phyloP scores from a whole-genome alignment of 2,113 vertebrate species.

The Dasypus novemcinctus region DNA sequence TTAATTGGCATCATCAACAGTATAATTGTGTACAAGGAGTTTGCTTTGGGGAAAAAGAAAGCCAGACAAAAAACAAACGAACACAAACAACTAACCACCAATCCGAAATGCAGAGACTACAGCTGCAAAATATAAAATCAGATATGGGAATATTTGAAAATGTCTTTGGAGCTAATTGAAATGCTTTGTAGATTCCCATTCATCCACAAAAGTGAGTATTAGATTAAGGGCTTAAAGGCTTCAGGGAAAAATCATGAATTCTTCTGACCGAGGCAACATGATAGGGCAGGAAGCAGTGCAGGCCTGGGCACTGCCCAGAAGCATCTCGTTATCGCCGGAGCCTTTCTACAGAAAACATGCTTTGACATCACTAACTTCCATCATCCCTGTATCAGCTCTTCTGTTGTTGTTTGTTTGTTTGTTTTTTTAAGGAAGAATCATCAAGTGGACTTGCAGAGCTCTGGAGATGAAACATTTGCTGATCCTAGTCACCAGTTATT shows the following conservation, averaged over 20 bases:
- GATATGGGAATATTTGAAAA: neutral
- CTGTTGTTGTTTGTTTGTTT: too few species aligned
- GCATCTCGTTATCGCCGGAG: rapidly evolving
- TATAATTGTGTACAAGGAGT: neutral
- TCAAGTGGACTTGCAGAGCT: neutral
- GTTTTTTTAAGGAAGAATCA: neutral
- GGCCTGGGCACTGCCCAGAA: rapidly evolving
- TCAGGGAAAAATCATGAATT: neutral
- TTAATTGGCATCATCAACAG: neutral
- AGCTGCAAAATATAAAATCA: neutral
- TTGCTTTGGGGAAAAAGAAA: neutral
- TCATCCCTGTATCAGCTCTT: neutral
- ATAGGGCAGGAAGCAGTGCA: neutral
- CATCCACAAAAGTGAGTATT: neutral
- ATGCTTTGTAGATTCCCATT: neutral
- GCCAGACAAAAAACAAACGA: too few species aligned
- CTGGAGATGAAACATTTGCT: neutral
- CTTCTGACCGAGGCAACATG: neutral
- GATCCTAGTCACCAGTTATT: neutral
- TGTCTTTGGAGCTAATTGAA: neutral
- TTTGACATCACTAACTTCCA: neutral
- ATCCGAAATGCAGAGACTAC: neutral
- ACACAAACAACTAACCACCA: neutral
- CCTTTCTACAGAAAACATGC: neutral
- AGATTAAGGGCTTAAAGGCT: neutral